Evolutionary conservation across 2,888 invertebrate genomes (phyloP).

Genomic region (Helobdella robusta): DNA sequence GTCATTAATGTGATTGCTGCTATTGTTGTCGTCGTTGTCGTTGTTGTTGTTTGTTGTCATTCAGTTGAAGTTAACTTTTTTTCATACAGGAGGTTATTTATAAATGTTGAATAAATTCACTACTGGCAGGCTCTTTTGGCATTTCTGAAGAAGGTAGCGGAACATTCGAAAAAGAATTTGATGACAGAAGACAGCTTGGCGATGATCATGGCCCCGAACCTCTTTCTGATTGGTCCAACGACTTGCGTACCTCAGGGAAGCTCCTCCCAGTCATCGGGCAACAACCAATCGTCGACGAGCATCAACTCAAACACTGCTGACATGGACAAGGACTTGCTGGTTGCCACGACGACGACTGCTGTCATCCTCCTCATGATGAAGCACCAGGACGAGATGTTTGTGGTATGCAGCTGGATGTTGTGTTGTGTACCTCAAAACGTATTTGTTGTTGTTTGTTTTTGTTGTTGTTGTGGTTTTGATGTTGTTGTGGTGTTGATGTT

Average conservation of each 20-base stretch:
- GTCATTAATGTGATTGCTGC: too few relatives aligned
- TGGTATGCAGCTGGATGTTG: background rate
- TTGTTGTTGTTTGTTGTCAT: too few relatives aligned
- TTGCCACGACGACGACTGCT: slow-evolving; percentile 3
- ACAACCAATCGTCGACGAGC: background rate
- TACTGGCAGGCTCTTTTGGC: slow-evolving; percentile 60
- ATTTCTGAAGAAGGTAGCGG: slow-evolving; percentile 67
- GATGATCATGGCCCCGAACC: slow-evolving; percentile 87
- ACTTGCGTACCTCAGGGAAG: too few relatives aligned
- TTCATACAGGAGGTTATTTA: too few relatives aligned
- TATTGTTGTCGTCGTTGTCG: too few relatives aligned
- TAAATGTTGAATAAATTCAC: too few relatives aligned
- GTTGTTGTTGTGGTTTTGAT: too few relatives aligned
- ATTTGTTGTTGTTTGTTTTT: too few relatives aligned
- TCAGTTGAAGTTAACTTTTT: too few relatives aligned
- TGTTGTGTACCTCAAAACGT: too few relatives aligned
- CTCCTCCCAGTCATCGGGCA: background rate
- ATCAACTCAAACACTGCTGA: background rate
- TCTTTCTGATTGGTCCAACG: slow-evolving; percentile 50
- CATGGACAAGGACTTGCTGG: slow-evolving; percentile 16
- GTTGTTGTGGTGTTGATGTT: too few relatives aligned
- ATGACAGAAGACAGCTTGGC: slow-evolving; percentile 86
- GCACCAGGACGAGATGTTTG: slow-evolving; percentile 19
- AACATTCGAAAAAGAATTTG: slow-evolving; percentile 61
- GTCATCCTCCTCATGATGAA: slow-evolving; percentile 21